These are phyloP conservation scores for Xestia c-nigrum DNA, from an alignment of 2,888 invertebrate species.

Conservation along the genomic window DNA sequence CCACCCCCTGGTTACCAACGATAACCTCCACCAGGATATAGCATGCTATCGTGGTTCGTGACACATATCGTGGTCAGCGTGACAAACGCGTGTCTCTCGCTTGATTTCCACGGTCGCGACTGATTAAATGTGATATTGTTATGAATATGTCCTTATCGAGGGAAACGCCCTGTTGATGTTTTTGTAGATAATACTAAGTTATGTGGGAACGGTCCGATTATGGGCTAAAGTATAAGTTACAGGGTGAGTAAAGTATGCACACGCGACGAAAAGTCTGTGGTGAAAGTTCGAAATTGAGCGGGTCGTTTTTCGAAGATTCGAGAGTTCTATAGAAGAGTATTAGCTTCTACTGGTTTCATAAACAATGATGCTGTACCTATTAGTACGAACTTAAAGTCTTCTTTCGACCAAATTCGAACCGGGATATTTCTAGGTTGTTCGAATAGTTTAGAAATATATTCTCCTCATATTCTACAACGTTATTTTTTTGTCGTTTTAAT, in stretches of 20 bases:
- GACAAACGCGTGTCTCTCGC: constrained; percentile 33
- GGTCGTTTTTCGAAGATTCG: background rate
- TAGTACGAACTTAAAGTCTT: no score
- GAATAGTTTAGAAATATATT: no score
- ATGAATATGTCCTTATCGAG: constrained; percentile 35
- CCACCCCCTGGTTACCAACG: constrained; percentile 6
- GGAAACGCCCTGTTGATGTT: constrained; percentile 45
- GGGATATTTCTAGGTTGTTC: no score
- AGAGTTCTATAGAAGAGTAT: background rate
- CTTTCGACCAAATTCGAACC: no score
- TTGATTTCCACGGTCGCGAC: constrained; percentile 20
- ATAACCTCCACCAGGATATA: constrained; percentile 43
- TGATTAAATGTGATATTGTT: constrained; percentile 38
- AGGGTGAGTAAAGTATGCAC: background rate
- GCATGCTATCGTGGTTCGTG: constrained; percentile 1
- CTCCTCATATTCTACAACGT: no score
- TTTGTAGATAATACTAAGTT: constrained; percentile 34
- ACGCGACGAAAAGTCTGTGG: background rate
- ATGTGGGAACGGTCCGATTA: constrained; percentile 44
- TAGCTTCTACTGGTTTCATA: background rate
- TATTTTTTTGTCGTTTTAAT: no score
- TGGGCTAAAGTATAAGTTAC: background rate
- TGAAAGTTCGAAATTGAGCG: background rate
- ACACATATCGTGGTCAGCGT: constrained; percentile 26
- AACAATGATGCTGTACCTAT: background rate